Base-by-base conservation (phyloP, 2,797 vertebrate genomes). In the Propithecus deckenii region DNA sequence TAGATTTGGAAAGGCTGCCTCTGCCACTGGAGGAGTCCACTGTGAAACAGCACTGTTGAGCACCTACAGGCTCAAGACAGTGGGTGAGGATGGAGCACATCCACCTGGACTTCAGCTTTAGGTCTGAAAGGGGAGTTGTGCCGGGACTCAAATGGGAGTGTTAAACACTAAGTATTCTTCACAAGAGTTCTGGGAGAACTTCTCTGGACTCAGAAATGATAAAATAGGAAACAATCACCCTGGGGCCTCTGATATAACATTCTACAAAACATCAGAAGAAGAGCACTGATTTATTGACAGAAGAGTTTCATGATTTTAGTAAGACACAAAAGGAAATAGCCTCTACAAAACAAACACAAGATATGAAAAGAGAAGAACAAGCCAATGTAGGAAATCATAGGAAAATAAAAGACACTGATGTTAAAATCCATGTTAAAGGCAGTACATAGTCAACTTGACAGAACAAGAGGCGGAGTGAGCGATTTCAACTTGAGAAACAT, bases 61-160 rank as follows among this genome's bases (percentile, higher is more conserved):
- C 14, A 17, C 30, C 9, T 12, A 9, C 1, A 23, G 38, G 30
- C 11, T 78, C 85, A 55, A n/a, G 61, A 43, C 15, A 25, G 23
- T 13, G 5, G 15, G 2, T 14, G 0, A 2, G 41, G 11, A 32
- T 8, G 17, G 28, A 46, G 41, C 15, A 8, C 0, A 14, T 2
- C 46, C 5, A 38, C 25, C 10, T 7, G 30, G 32, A 30, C 61
- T 30, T 48, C 22, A 28, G 67, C 71, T 57, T 85, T n/a, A 32
- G 1, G 1, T 43, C 4, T 43, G 23, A 79, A 74, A 79, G 28
- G 35, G 10, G 52, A 38, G 86, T 55, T 69, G 57, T 43, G 23
- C 63, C 28, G 32, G 23, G 9, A 41, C 30, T 12, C 69, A 22
- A 28, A 15, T 1, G 22, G 43, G 74, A 76, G 41, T 2, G 25